Conservation (phyloP, 2,113 vertebrate genomes). For the Seriola quinqueradiata region DNA sequence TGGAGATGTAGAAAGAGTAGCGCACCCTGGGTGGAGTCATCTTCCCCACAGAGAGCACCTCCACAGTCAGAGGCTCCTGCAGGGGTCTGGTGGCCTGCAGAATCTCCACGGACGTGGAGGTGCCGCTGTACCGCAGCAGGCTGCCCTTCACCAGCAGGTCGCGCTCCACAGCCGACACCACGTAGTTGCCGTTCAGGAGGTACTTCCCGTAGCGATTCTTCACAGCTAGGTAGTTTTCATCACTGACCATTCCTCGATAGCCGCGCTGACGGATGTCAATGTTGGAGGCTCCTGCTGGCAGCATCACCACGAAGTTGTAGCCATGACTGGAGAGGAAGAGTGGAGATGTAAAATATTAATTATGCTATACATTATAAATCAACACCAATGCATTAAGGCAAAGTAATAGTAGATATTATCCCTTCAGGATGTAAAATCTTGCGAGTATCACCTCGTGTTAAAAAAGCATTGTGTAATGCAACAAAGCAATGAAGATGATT, state of each 20-base stretch:
- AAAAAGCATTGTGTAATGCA: too few species aligned
- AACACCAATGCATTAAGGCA: not conserved
- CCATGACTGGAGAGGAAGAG: slow-evolving; percentile 86
- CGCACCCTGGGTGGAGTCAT: slow-evolving; percentile 97
- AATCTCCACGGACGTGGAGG: slow-evolving; percentile 89
- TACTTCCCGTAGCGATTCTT: slow-evolving; percentile 92
- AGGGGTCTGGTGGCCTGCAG: slow-evolving; percentile 91
- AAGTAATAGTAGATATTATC: too few species aligned
- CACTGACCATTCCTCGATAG: slow-evolving; percentile 91
- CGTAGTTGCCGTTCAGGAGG: slow-evolving; percentile 94
- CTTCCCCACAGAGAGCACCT: slow-evolving; percentile 95
- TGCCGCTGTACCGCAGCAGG: slow-evolving; percentile 94
- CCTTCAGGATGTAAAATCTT: too few species aligned
- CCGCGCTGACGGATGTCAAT: slow-evolving; percentile 94
- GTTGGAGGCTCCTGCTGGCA: slow-evolving; percentile 92
- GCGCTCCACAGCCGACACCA: slow-evolving; percentile 94
- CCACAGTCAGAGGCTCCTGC: slow-evolving; percentile 91
- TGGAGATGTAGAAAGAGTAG: slow-evolving; percentile 94
- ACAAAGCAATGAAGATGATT: too few species aligned
- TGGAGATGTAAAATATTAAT: not conserved
- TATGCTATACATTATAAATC: not conserved
- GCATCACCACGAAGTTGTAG: slow-evolving; percentile 96
- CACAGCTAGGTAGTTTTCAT: slow-evolving; percentile 96
- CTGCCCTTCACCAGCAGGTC: slow-evolving; percentile 93
- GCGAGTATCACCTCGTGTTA: too few species aligned